Evolutionary conservation across 2,797 vertebrate species (phyloP).

Genomic region (Meriones psammophilus): DNA sequence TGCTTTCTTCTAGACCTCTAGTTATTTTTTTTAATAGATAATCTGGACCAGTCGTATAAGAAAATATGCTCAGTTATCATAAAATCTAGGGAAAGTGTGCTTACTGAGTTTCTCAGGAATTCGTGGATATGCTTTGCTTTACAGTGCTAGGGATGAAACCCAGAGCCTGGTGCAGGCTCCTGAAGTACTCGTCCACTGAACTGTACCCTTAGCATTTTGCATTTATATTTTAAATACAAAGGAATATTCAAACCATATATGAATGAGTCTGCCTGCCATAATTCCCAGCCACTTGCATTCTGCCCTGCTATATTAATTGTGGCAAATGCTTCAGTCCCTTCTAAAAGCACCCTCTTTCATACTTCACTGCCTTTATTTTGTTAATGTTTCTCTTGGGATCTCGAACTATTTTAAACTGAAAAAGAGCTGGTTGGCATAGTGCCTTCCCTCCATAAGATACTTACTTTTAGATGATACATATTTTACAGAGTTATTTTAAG

Average conservation of each 20-base stretch:
- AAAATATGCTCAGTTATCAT: background rate
- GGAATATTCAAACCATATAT: constrained; percentile 27
- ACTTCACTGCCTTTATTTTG: constrained; percentile 52
- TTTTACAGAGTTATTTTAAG: constrained; percentile 28
- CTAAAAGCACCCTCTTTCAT: background rate
- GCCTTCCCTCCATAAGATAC: background rate
- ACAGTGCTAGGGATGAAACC: background rate
- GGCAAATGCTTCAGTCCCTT: constrained; percentile 9
- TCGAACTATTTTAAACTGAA: constrained; percentile 25
- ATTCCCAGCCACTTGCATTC: background rate
- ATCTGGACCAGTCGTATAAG: constrained; percentile 29
- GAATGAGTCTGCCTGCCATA: background rate
- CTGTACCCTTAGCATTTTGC: background rate
- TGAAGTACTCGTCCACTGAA: background rate
- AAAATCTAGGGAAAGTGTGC: background rate
- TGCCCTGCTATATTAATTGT: background rate
- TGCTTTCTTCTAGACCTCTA: constrained; percentile 49
- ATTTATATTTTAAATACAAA: constrained; percentile 47
- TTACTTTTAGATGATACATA: background rate
- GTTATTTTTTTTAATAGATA: background rate
- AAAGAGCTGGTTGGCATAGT: constrained; percentile 13
- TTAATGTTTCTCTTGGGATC: constrained; percentile 30
- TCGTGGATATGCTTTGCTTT: background rate
- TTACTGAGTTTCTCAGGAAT: constrained; percentile 42
- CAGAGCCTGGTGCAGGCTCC: background rate